Base-by-base conservation (phyloP, 2,797 vertebrate genomes). In the Synaphobranchus kaupii region DNA sequence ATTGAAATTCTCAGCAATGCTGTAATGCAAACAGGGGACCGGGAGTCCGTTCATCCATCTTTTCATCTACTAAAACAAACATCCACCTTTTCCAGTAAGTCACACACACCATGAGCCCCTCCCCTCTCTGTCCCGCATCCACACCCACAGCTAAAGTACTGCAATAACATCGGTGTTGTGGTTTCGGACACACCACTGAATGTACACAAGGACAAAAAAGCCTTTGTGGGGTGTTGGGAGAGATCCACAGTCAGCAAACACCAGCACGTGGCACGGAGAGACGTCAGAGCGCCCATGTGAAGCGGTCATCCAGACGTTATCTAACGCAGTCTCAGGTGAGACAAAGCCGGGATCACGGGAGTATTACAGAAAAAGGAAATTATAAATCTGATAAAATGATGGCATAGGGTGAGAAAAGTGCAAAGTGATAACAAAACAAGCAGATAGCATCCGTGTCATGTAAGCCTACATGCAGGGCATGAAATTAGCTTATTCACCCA, bases 231-330 rank as follows among this genome's bases (percentile, higher is more conserved):
- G 68, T 56, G 52, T 71, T 83, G 10, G 39, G 54, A 73, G 81
- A 54, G 47, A 87, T 2, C 0, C 28, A 17, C 39, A 54, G 58
- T 71, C 63, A 71, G 86, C 78, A 86, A 86, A 83, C 78, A 83
- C 47, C 25, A 12, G 47, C 58, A 83, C 31, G 60, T 28, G 25
- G 85, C 85, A 47, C 3, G 78, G 54, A 44, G 54, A 31, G 50
- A 44, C 54, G 25, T 50, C 78, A 81, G 6, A 50, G 7, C 25
- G 17, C 34, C 34, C 34, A 44, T 50, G 44, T 20, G 73, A 78
- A 47, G 20, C 12, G 15, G 4, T 9, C 5, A 22, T 39, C 73
- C 73, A 47, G 73, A 6, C 17, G 47, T 44, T 44, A 78, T 78
- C 73, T 78, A 47, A 78, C 15, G 17, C 20, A 8, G 68, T 17